Conservation (phyloP, 2,113 vertebrate genomes). For the Ceuthmochares aereus region DNA sequence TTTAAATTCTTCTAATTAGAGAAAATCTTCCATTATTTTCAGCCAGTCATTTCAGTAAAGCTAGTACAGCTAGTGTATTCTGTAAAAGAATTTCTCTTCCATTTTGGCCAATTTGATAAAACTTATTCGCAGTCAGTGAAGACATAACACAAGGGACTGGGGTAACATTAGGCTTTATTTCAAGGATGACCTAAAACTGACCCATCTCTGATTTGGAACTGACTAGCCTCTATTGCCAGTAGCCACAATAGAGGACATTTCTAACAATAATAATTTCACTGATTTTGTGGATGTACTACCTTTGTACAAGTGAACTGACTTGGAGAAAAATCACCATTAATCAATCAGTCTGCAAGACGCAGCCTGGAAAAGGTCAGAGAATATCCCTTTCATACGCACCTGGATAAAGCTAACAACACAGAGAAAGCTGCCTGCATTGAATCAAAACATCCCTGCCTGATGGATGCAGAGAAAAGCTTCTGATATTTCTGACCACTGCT, state of each 20-base stretch:
- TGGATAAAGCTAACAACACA: not conserved
- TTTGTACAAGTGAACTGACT: not conserved
- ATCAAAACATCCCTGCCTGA: not conserved
- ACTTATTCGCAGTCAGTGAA: not conserved
- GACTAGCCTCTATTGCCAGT: not conserved
- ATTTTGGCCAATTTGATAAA: not conserved
- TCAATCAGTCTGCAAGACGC: not conserved
- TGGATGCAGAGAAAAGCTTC: not conserved
- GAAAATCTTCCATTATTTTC: not conserved
- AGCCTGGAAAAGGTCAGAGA: not conserved
- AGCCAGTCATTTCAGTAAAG: not conserved
- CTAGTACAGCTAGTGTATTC: not conserved
- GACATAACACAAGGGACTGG: not conserved
- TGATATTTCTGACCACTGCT: not conserved
- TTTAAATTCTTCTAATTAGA: not conserved
- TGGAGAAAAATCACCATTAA: not conserved
- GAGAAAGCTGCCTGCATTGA: not conserved
- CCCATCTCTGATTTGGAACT: not conserved
- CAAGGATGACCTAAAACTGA: not conserved
- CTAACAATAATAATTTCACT: not conserved
- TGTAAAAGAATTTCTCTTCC: not conserved
- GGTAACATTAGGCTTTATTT: not conserved
- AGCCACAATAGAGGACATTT: not conserved
- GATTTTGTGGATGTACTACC: not conserved
- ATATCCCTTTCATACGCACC: not conserved